Evolutionary conservation across 2,797 vertebrate genomes (phyloP).

Genomic region (Karalla daura): DNA sequence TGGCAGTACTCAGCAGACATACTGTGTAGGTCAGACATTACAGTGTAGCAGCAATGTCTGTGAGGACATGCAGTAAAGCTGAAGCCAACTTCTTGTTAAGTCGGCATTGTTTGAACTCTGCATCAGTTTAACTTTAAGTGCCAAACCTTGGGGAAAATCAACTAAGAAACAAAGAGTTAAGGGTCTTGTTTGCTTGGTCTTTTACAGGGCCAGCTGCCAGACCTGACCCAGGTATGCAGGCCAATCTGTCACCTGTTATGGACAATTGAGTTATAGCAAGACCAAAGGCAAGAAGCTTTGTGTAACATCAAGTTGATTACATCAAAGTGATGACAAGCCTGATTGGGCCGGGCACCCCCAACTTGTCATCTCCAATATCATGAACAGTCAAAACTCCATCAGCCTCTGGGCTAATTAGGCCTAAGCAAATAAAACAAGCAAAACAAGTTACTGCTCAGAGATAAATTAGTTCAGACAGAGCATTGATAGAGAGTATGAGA

Average conservation of each 20-base stretch:
- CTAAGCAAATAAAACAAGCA: conserved; percentile 99
- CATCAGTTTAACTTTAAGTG: no score
- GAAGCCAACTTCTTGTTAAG: conserved; percentile 48
- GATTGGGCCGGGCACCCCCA: conserved; percentile 96
- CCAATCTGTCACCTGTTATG: conserved; percentile 99
- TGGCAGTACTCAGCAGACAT: conserved; percentile 19
- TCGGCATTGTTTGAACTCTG: conserved; percentile 38
- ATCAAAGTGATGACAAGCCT: conserved; percentile 99
- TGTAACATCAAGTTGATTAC: conserved; percentile 99
- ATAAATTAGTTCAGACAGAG: conserved; percentile 66
- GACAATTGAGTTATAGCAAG: conserved; percentile 99
- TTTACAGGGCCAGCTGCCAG: conserved; percentile 73
- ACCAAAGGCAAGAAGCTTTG: conserved; percentile 97
- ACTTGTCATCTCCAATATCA: conserved; percentile 99
- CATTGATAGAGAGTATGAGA: conserved; percentile 71
- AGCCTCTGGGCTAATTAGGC: conserved; percentile 99
- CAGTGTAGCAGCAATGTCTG: conserved; percentile 10
- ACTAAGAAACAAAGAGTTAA: no score
- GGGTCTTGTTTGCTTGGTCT: conserved; percentile 58
- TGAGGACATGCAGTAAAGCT: conserved; percentile 20
- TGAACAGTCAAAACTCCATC: conserved; percentile 99
- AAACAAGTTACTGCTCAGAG: conserved; percentile 92
- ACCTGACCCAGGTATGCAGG: conserved; percentile 88
- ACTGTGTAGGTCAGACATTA: conserved; percentile 31
- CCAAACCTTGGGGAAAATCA: no score